Evolutionary conservation across 2,113 vertebrate genomes (phyloP).

Genomic region (Percopsis transmontana): DNA sequence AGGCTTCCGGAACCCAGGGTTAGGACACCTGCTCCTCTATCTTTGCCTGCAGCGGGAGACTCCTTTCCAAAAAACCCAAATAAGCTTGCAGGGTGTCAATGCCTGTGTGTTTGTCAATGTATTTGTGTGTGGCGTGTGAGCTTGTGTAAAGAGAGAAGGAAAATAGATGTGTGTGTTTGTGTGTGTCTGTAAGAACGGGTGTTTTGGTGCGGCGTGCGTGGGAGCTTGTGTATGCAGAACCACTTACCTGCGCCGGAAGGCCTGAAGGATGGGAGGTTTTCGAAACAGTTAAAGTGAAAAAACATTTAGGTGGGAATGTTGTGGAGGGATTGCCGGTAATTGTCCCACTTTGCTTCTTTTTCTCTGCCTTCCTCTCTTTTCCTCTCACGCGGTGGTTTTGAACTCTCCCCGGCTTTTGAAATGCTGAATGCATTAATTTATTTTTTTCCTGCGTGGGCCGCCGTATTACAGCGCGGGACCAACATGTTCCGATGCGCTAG

Average conservation of each 20-base stretch:
- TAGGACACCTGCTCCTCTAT: constrained; percentile 78
- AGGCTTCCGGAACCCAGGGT: constrained; percentile 72
- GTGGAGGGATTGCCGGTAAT: constrained; percentile 43
- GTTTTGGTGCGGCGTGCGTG: background rate
- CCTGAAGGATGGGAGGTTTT: background rate
- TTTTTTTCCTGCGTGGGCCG: constrained; percentile 37
- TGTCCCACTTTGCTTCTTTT: background rate
- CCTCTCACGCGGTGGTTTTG: constrained; percentile 14
- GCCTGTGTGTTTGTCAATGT: constrained; percentile 1
- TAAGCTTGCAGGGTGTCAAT: constrained; percentile 49
- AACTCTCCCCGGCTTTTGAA: constrained; percentile 35
- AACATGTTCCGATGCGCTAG: constrained; percentile 47
- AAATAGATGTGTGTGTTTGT: constrained; percentile 3
- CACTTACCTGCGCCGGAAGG: background rate
- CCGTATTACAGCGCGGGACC: constrained; percentile 41
- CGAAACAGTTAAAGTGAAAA: constrained; percentile 39
- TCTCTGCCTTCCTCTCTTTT: background rate
- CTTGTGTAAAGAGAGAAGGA: constrained; percentile 1
- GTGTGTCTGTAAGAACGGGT: constrained; percentile 13
- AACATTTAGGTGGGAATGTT: constrained; percentile 27
- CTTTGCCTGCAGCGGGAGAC: constrained; percentile 60
- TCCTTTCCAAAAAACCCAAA: constrained; percentile 65
- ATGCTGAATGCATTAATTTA: constrained; percentile 27
- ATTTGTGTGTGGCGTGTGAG: constrained; percentile 10
- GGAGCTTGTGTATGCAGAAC: background rate